Evolutionary conservation across 2,888 invertebrate genomes (phyloP).

Genomic region (Yponomeuta malinellus): DNA sequence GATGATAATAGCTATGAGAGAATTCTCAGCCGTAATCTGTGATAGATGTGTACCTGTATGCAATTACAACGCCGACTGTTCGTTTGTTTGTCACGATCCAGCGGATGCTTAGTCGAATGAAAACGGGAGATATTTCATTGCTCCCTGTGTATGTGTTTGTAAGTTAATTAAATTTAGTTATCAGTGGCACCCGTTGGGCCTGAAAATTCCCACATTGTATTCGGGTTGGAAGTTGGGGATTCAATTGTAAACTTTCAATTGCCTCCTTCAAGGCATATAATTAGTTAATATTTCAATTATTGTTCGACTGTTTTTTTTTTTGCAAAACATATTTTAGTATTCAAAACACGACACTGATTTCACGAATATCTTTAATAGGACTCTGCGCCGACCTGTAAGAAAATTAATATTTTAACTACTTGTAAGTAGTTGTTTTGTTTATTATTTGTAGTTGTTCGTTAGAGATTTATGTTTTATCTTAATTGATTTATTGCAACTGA

Average conservation of each 20-base stretch:
- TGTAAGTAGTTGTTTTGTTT: no score
- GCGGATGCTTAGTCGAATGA: background rate
- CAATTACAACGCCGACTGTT: background rate
- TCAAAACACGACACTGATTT: no score
- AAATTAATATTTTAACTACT: no score
- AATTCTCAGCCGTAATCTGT: no score
- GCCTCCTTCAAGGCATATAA: background rate
- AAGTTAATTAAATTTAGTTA: slow-evolving; percentile 2
- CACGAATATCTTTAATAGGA: no score
- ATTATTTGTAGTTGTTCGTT: no score
- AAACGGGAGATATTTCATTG: background rate
- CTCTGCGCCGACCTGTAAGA: no score
- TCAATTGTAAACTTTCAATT: background rate
- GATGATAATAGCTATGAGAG: no score
- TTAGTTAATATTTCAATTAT: background rate
- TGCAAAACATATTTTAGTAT: no score
- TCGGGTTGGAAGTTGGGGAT: background rate
- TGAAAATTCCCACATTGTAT: background rate
- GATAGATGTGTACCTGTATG: background rate
- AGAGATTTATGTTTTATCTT: no score
- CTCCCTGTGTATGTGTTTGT: background rate
- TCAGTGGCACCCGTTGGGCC: background rate
- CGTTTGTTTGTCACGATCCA: slow-evolving; percentile 8
- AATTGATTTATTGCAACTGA: no score
- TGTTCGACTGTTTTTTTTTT: no score